phyloP scores from a whole-genome alignment of 2,888 invertebrate genomes.

The Harpalus rubripes region DNA sequence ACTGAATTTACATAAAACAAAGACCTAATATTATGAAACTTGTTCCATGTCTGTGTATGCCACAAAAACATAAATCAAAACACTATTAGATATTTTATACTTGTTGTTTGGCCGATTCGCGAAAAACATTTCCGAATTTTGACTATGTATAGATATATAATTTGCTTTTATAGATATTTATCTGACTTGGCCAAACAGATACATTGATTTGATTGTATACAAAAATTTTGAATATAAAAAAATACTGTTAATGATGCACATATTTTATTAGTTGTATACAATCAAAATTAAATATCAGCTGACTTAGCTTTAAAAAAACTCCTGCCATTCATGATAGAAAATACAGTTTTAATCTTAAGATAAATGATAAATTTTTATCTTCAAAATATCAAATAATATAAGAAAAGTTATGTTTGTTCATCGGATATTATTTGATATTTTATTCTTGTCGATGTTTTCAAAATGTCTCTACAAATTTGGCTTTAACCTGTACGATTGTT shows the following conservation, averaged over 20 bases:
- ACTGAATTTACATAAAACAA: conserved; percentile 6
- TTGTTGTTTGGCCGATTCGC: not conserved
- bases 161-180: conserved; percentile 32
- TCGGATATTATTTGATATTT: conserved; percentile 39
- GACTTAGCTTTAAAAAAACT: conserved; percentile 55
- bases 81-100: not conserved
- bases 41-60: conserved; percentile 8
- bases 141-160: conserved; percentile 4
- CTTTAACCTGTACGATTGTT: conserved; percentile 22
- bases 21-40: conserved; percentile 22
- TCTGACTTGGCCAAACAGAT: not conserved
- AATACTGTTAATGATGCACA: not conserved
- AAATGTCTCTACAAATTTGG: conserved; percentile 20
- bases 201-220: conserved; percentile 38
- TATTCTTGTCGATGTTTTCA: conserved; percentile 32
- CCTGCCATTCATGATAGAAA: conserved; percentile 49
- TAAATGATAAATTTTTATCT: conserved; percentile 25
- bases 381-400: conserved; percentile 34
- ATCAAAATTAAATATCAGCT: conserved; percentile 46
- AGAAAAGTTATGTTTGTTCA: not conserved
- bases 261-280: conserved; percentile 43
- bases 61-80: not conserved
- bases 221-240: conserved; percentile 20
- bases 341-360: conserved; percentile 42
- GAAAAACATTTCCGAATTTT: not conserved